phyloP scores from a whole-genome alignment of 2,888 invertebrate genomes.

The Mesoligia furuncula region DNA sequence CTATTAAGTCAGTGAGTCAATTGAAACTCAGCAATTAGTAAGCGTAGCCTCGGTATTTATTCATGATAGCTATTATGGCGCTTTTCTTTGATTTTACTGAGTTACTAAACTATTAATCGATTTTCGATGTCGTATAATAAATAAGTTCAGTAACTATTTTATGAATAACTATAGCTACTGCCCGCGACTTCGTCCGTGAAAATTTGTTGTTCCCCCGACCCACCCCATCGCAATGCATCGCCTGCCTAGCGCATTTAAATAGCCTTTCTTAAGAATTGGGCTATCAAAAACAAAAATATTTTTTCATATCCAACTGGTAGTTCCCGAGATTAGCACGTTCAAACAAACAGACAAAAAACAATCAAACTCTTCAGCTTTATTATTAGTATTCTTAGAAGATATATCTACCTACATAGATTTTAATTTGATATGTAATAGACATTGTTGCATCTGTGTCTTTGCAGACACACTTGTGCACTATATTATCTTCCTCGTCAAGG shows the following conservation, averaged over 20 bases:
- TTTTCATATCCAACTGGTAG: not conserved
- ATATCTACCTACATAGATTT: not conserved
- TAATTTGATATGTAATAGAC: not conserved
- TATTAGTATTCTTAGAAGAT: not conserved
- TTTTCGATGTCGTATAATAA: not conserved
- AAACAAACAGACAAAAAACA: too few species aligned
- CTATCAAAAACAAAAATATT: not conserved
- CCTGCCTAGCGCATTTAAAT: not conserved
- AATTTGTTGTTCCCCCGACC: not conserved
- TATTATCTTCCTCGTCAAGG: not conserved
- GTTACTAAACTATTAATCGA: not conserved
- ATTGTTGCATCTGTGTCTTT: not conserved
- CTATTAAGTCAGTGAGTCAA: not conserved
- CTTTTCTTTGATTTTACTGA: constrained; percentile 4
- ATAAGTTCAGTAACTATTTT: not conserved
- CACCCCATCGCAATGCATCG: not conserved
- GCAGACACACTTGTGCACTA: not conserved
- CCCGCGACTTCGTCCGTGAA: not conserved
- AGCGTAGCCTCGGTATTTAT: not conserved
- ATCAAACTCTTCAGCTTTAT: not conserved
- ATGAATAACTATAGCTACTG: not conserved
- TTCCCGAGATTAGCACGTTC: too few species aligned
- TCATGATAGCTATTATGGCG: not conserved
- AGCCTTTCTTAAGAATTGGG: not conserved
- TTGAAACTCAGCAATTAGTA: constrained; percentile 26